Conservation (phyloP, 2,888 invertebrate species). For the Lasioglossum villosulum region DNA sequence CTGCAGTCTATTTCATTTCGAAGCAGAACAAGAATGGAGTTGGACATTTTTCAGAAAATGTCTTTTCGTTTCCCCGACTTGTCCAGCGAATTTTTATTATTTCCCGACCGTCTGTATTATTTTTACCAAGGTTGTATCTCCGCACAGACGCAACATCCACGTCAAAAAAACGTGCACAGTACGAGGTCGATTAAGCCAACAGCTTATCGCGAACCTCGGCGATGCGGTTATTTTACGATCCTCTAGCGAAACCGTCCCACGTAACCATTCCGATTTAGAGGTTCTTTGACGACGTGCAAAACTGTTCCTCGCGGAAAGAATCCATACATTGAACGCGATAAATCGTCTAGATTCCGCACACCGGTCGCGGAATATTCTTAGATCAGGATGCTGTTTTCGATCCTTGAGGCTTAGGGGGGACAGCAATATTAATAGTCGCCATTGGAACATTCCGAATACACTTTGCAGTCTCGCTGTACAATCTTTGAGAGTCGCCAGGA, state of each 20-base stretch:
- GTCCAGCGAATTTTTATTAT: background rate
- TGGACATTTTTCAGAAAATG: too few relatives aligned
- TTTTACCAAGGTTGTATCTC: background rate
- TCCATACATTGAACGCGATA: background rate
- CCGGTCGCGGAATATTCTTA: background rate
- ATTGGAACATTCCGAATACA: background rate
- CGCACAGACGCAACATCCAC: too few relatives aligned
- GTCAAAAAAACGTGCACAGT: background rate
- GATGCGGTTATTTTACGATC: background rate
- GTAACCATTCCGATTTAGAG: background rate
- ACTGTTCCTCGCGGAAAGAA: background rate
- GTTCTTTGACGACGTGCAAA: background rate
- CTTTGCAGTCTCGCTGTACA: background rate
- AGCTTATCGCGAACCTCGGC: background rate
- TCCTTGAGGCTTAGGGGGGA: background rate
- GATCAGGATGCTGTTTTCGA: background rate
- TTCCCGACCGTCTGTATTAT: background rate
- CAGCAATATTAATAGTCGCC: constrained; percentile 41
- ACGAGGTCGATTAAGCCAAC: background rate
- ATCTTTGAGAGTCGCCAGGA: background rate
- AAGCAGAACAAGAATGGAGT: too few relatives aligned
- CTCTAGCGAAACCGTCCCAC: background rate
- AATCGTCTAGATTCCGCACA: background rate
- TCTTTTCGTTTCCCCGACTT: background rate
- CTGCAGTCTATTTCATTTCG: too few relatives aligned